Base-by-base conservation (phyloP, 1,140 invertebrate species). In the Parasteatoda tepidariorum region DNA sequence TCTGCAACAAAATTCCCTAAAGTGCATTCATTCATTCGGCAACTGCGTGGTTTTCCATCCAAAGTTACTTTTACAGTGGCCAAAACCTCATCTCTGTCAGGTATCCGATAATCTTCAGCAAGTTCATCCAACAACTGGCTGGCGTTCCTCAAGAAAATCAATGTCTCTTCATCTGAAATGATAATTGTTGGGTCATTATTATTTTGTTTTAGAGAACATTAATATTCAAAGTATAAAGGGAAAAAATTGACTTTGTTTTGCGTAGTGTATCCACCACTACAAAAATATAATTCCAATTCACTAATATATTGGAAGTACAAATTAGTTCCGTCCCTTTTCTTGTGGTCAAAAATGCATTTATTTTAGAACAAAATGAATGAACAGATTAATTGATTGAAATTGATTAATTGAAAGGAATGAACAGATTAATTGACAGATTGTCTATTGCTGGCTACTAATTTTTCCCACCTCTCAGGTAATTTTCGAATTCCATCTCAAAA, bases 1-100 rank as follows among this genome's bases (percentile, higher is more conserved):
- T 82, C 78, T 1, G 78, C 55, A 1, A 82, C 66, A 5, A 82
- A n/a, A 13, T 82, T 82, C 2, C 78, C 78, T 15, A 82, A 57
- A 18, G 30, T 48, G 55, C 78, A 82, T 31, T 82, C 66, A 1
- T 31, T 18, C n/a, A 70, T 38, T 5, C 33, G 66, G 38, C 78
- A 82, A 3, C 9, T 61, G 11, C 33, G 64, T n/a, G 31, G 18
- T 3, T n/a, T 67, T 5, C 59, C 62, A 3, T 78, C 75, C 22
- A 78, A 34, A 22, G 31, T 13, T 5, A 5, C 2, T 7, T 26
- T 13, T 3, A 62, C 4, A 1, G 9, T 18, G 0, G 38, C 75
- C 9, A 78, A 48, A 2, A 55, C 15, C 57, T 67, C 62, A 0
- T 28, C 22, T 6, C 34, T 13, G 0, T 55, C 38, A 1, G 75